Percentiles rank a stretch among this genome's conserved stretches.
phyloP scores from a whole-genome alignment of 2,113 vertebrate species.

The Xiphias gladius region DNA sequence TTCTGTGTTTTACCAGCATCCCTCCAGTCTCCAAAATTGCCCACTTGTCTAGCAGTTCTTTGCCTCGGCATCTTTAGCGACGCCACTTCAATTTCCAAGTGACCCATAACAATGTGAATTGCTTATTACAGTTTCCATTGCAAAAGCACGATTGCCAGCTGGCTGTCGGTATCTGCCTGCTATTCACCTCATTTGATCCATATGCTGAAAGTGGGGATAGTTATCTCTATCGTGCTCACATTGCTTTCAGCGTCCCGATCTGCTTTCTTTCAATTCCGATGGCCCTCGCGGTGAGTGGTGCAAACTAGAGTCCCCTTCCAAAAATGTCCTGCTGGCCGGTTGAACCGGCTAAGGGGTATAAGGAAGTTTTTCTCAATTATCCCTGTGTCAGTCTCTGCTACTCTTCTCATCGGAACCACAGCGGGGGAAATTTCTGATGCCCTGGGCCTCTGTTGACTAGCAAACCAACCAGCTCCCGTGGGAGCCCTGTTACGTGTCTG shows the following conservation, averaged over 20 bases:
- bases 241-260: conserved; percentile 22
- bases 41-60: neutral
- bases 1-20: no score
- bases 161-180: conserved; percentile 30
- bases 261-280: conserved; percentile 58
- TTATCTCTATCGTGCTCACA: conserved; percentile 64
- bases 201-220: conserved; percentile 53
- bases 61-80: conserved; percentile 3
- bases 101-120: conserved; percentile 34
- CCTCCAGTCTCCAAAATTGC: neutral
- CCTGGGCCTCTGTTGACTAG: conserved; percentile 28
- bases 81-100: conserved; percentile 26
- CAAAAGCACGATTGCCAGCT: conserved; percentile 39
- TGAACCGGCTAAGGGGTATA: conserved; percentile 35
- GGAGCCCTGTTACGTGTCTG: conserved; percentile 24
- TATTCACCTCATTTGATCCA: conserved; percentile 49
- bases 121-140: conserved; percentile 59
- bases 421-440: conserved; percentile 6
- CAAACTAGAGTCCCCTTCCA: conserved; percentile 17
- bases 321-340: conserved; percentile 46
- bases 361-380: conserved; percentile 51
- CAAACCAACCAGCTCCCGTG: conserved; percentile 3
- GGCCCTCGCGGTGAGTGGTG: neutral
- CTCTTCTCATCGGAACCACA: conserved; percentile 50
- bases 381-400: conserved; percentile 16